Conservation (phyloP, 2,888 invertebrate species). For the Allolobophora icterica region DNA sequence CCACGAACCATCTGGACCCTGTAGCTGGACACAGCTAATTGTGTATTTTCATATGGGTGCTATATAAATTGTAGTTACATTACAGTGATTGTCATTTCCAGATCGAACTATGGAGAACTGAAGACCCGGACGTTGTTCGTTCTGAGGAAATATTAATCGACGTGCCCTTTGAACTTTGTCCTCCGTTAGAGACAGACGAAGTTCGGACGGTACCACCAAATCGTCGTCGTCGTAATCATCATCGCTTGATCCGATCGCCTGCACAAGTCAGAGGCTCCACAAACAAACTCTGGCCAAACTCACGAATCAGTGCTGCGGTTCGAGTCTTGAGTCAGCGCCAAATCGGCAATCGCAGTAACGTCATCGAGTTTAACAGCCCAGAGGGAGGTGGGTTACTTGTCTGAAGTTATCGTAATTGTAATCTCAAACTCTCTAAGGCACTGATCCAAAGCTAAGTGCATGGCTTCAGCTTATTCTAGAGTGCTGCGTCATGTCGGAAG, state of each 20-base stretch:
- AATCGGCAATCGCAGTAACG: constrained; percentile 71
- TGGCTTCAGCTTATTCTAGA: no score
- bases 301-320: constrained; percentile 82
- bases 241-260: not conserved
- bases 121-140: constrained; percentile 41
- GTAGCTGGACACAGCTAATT: not conserved
- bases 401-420: no score
- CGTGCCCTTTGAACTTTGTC: constrained; percentile 38
- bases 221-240: not conserved
- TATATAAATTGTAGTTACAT: constrained; percentile 2
- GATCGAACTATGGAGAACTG: constrained; percentile 44
- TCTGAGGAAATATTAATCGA: constrained; percentile 37
- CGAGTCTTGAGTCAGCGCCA: constrained; percentile 41
- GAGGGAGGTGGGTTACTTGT: constrained; percentile 35
- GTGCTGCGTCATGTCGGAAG: no score
- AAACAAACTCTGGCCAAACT: constrained; percentile 56
- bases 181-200: not conserved
- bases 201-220: no score
- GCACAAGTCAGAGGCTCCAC: constrained; percentile 42
- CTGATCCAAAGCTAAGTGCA: no score
- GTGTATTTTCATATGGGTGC: not conserved
- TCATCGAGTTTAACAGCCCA: constrained; percentile 68
- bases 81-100: constrained; percentile 21
- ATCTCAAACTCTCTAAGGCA: no score
- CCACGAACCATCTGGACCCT: not conserved